Percentiles rank a stretch among this genome's conserved stretches.
Conservation (phyloP, 2,113 vertebrate species). For the Pardalotus punctatus region DNA sequence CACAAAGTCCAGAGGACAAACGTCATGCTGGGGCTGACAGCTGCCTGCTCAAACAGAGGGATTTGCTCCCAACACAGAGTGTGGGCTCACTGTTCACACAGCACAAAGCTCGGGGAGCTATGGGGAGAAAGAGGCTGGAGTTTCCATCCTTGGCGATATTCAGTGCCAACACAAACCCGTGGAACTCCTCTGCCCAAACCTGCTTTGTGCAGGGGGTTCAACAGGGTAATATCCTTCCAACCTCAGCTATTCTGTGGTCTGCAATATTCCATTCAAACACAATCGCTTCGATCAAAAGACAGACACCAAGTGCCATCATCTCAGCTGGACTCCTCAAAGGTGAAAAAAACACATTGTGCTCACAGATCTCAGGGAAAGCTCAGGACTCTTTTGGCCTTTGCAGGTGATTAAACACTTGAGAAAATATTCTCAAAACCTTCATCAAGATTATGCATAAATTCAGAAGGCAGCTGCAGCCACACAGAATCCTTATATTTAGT, state of each 20-base stretch:
- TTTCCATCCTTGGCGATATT: background rate
- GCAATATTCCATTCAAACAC: background rate
- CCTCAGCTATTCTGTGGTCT: background rate
- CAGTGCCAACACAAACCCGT: accelerated
- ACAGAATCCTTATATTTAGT: background rate
- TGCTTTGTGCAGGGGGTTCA: background rate
- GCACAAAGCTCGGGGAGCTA: background rate
- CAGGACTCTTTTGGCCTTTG: background rate
- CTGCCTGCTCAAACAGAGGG: background rate
- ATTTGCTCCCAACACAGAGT: background rate
- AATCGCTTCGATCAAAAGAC: background rate
- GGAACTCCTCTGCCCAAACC: background rate
- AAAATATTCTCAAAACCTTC: background rate
- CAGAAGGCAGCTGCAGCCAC: background rate
- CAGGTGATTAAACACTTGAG: background rate
- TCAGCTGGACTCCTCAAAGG: background rate
- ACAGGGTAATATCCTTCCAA: background rate
- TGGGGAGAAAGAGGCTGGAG: background rate
- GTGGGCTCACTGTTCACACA: background rate
- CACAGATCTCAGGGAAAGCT: background rate
- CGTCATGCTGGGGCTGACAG: background rate
- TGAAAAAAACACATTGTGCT: background rate
- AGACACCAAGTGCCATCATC: background rate
- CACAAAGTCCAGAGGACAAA: background rate
- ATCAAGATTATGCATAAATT: background rate